Evolutionary conservation across 2,888 invertebrate genomes (phyloP), one percentile per base, ranked within the genome.

Genomic region (Xestia c-nigrum): DNA sequence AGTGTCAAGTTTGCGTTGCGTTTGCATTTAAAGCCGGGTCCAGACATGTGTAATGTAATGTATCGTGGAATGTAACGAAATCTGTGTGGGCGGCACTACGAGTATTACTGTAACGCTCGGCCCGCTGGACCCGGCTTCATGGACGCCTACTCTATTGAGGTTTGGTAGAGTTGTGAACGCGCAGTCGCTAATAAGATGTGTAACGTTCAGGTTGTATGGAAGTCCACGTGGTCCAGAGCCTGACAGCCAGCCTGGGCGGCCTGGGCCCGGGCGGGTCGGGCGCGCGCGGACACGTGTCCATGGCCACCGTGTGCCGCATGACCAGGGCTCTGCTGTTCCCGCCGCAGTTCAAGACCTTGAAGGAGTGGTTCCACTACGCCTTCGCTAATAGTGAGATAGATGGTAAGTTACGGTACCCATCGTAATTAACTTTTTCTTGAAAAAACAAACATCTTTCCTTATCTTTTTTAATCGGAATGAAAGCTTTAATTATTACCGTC

Each of bases 321-420:
- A 98, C 99, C 72, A 97, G 99, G 70, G 99, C 98, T 87, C 98
- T 99, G 81, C 98, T 99, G 81, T 99, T 99, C 96, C 99, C 99
- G 83, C 99, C 99, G 50, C 99, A 99, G 95, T 99, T 99, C 95
- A 98, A 99, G 94, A 98, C 98, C 57, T 97, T 99, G 61, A 98
- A 98, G 90, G 99, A 99, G 95, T 99, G 99, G 99, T 99, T 99
- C 97, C 98, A 98, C 90, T 99, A 99, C 94, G 99, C 99, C 0
- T 99, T 99, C 96, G 98, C 99, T 38, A 98, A 98, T 89, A 98
- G 98, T 93, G 99, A 99, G 95, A 98, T 99, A 75, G 99, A 99
- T 96, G 99, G 99, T 99, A 83, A 70, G 75, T 59, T 55, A 24
- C 24, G 57, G 5, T 40, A 40, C 40, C 40, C 40, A 40, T 40